Evolutionary conservation across 2,888 invertebrate genomes (phyloP).

Genomic region (Scaptomyza cyrtandrae): DNA sequence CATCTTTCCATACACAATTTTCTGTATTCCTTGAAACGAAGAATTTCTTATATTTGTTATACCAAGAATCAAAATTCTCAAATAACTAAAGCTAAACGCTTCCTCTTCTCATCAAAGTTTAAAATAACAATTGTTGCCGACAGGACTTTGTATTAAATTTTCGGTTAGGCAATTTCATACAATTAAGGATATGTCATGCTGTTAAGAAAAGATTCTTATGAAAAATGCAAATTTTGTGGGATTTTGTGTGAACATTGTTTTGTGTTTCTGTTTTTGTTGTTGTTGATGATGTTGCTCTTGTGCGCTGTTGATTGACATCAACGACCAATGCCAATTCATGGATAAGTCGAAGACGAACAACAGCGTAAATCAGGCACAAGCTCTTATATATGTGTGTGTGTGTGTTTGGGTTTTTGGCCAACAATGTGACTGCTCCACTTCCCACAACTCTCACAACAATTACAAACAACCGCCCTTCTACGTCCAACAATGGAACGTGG

Average conservation of each 20-base stretch:
- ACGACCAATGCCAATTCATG: constrained; percentile 35
- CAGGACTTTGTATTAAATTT: background rate
- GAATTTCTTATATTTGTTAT: background rate
- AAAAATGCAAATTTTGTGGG: constrained; percentile 38
- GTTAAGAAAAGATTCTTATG: constrained; percentile 8
- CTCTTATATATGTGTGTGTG: constrained; percentile 1
- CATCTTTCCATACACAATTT: no score
- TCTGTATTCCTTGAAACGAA: background rate
- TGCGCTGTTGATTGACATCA: constrained; percentile 49
- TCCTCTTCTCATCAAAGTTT: background rate
- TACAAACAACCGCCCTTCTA: constrained; percentile 29
- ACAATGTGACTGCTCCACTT: constrained; percentile 58
- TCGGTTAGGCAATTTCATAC: constrained; percentile 6
- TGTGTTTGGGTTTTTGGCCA: constrained; percentile 19
- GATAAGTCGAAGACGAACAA: constrained; percentile 52
- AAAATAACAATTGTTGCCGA: background rate
- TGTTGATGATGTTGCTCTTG: constrained; percentile 14
- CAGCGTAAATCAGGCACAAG: constrained; percentile 28
- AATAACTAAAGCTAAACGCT: background rate
- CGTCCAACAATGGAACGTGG: constrained; percentile 31
- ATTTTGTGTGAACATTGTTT: constrained; percentile 13
- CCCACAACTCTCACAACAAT: constrained; percentile 37
- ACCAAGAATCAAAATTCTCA: background rate
- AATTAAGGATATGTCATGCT: background rate
- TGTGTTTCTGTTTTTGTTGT: background rate